phyloP scores from a whole-genome alignment of 2,888 invertebrate species.

The Copidosoma aretas region DNA sequence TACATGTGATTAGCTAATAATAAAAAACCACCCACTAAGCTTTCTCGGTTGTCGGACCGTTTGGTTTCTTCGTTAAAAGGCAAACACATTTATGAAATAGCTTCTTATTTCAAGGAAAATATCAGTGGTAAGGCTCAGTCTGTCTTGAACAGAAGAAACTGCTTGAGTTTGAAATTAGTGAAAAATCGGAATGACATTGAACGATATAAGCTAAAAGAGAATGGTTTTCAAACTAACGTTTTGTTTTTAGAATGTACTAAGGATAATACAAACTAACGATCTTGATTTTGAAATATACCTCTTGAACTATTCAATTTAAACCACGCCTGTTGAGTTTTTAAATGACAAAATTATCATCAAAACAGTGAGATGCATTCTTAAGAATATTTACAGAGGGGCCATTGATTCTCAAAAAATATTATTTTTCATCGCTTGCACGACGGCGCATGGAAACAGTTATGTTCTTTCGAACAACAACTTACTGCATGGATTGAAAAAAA shows the following conservation, averaged over 20 bases:
- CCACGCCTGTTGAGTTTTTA: too few species aligned
- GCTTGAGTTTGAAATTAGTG: conserved; percentile 31
- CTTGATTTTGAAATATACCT: too few species aligned
- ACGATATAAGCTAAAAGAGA: not conserved
- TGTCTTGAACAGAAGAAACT: conserved; percentile 26
- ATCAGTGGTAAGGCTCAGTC: conserved; percentile 54
- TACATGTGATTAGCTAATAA: conserved; percentile 49
- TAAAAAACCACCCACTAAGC: conserved; percentile 57
- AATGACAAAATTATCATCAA: too few species aligned
- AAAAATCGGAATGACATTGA: not conserved
- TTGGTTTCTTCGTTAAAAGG: conserved; percentile 59
- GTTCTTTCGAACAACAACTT: too few species aligned
- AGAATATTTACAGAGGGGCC: too few species aligned
- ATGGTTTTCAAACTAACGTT: conserved; percentile 9
- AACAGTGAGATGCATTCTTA: too few species aligned
- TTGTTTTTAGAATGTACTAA: not conserved
- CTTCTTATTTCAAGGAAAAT: conserved; percentile 62
- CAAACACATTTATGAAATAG: conserved; percentile 61
- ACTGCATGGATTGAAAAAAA: too few species aligned
- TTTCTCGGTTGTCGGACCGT: conserved; percentile 58
- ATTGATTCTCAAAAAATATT: too few species aligned
- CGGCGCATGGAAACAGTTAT: too few species aligned
- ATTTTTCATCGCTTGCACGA: too few species aligned
- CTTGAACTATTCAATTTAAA: too few species aligned
- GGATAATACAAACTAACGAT: not conserved